These are phyloP conservation scores for Euspilapteryx auroguttella DNA, from an alignment of 2,888 invertebrate genomes.

Conservation along the genomic window DNA sequence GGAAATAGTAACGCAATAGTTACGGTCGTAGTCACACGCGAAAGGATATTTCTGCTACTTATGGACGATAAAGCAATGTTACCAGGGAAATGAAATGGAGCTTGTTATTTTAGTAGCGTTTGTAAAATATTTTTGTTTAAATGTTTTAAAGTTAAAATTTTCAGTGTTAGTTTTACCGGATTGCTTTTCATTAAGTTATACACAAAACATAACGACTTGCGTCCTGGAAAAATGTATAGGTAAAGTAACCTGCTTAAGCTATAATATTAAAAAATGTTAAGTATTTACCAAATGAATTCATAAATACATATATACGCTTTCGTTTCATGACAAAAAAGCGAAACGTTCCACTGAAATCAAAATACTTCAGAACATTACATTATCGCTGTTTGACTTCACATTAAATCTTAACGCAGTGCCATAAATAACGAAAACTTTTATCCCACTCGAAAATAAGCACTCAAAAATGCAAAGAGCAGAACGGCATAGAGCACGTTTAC, in stretches of 20 bases:
- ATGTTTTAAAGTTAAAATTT: no score
- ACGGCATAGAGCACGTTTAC: conserved; percentile 57
- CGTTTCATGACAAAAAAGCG: no score
- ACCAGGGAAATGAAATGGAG: conserved; percentile 27
- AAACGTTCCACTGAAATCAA: no score
- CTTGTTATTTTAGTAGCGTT: conserved; percentile 27
- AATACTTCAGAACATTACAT: conserved; percentile 33
- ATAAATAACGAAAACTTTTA: conserved; percentile 61
- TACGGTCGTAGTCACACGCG: conserved; percentile 18
- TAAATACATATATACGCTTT: no score
- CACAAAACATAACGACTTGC: no score
- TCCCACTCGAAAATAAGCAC: conserved; percentile 60
- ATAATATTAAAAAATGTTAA: conserved; percentile 11
- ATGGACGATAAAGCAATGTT: conserved; percentile 53
- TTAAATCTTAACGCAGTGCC: conserved; percentile 52
- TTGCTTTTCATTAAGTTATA: no score
- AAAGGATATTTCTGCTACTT: conserved; percentile 25
- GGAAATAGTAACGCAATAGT: conserved; percentile 39
- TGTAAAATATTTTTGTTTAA: conserved; percentile 6
- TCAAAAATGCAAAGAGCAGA: conserved; percentile 63
- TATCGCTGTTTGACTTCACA: conserved; percentile 60
- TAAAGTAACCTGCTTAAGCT: no score
- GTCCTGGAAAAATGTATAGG: no score
- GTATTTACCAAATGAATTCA: no score
- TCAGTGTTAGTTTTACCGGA: no score